Conservation (phyloP, 2,797 vertebrate species). For the Ateles fusciceps region DNA sequence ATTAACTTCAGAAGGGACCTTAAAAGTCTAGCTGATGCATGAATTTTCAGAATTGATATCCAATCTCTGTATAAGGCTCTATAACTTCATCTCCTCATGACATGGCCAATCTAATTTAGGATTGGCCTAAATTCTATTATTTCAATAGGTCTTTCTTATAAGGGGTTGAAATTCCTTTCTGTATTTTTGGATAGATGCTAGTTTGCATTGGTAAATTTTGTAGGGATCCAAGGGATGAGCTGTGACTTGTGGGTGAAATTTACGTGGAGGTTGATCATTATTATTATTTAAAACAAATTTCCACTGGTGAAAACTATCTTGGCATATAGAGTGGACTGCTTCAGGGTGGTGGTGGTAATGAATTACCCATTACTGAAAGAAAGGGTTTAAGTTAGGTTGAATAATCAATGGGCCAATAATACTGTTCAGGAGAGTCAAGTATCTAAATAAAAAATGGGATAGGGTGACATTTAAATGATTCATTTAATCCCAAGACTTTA, state of each 20-base stretch:
- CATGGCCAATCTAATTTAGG: not conserved
- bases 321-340: not conserved
- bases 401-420: not conserved
- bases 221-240: not conserved
- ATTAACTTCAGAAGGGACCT: not conserved
- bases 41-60: not conserved
- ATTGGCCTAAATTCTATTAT: not conserved
- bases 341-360: not conserved
- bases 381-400: not conserved
- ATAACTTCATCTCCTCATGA: not conserved
- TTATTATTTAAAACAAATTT: not conserved
- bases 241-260: not conserved
- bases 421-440: not conserved
- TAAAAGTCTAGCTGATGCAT: not conserved
- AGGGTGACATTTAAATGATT: not conserved
- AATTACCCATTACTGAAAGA: not conserved
- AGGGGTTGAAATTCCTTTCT: not conserved
- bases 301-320: not conserved
- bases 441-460: not conserved
- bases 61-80: not conserved
- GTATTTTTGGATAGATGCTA: not conserved
- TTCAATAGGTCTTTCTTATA: constrained; percentile 19
- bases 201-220: not conserved
- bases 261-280: not conserved
- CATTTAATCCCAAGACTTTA: not conserved